phyloP scores from a whole-genome alignment of 1,140 invertebrate genomes.

The Caerostris darwini region DNA sequence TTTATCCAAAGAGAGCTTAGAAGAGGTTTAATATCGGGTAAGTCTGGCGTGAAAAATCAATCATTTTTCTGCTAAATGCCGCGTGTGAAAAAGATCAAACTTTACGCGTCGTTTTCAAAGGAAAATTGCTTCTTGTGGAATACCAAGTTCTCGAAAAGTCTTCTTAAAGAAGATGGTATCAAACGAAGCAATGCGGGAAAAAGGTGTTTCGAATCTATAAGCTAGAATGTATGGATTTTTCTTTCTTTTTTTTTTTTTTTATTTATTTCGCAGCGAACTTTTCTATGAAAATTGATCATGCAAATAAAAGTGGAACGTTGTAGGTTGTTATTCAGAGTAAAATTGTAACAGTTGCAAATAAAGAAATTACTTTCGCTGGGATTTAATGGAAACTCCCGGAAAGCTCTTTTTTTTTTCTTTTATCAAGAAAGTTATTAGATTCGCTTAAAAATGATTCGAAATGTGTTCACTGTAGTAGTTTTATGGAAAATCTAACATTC shows the following conservation, averaged over 20 bases:
- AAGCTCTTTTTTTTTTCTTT: no score
- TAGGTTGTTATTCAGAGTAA: not conserved
- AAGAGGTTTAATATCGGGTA: constrained; percentile 30
- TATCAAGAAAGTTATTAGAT: no score
- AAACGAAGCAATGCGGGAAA: not conserved
- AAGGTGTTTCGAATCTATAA: constrained; percentile 25
- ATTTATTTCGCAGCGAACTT: not conserved
- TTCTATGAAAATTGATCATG: constrained; percentile 28
- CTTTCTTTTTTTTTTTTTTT: not conserved
- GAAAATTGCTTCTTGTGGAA: constrained; percentile 46
- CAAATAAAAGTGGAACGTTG: not conserved
- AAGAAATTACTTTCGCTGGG: not conserved
- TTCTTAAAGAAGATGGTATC: constrained; percentile 21
- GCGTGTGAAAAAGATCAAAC: constrained; percentile 41
- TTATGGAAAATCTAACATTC: no score
- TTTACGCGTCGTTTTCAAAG: constrained; percentile 31
- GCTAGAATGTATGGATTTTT: not conserved
- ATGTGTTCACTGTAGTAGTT: no score
- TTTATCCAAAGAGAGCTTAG: not conserved
- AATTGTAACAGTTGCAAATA: not conserved
- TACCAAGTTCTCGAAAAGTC: not conserved
- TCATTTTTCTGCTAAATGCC: constrained; percentile 33
- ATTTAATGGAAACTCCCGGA: not conserved
- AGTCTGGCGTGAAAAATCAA: constrained; percentile 38
- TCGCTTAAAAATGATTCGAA: no score